Evolutionary conservation across 2,888 invertebrate species (phyloP).

Genomic region (Matsumyia berberina): DNA sequence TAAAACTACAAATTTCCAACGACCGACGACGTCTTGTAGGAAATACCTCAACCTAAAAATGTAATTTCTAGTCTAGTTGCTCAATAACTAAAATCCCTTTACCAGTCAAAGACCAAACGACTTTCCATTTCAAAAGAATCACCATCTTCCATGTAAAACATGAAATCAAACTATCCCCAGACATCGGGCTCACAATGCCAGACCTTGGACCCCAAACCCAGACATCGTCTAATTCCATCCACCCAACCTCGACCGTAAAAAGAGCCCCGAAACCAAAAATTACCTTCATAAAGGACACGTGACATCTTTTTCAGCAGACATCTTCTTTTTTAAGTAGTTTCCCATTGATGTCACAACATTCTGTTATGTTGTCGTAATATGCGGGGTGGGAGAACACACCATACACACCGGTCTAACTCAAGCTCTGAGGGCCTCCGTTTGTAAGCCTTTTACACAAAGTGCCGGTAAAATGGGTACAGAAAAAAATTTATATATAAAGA

Average conservation of each 20-base stretch:
- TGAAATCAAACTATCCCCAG: slow-evolving; percentile 35
- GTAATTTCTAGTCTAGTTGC: neutral
- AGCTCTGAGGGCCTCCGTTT: neutral
- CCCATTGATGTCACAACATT: slow-evolving; percentile 53
- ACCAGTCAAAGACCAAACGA: slow-evolving; percentile 15
- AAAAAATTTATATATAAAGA: neutral
- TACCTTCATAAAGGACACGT: slow-evolving; percentile 63
- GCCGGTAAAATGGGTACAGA: slow-evolving; percentile 36
- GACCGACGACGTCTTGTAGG: neutral
- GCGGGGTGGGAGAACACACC: neutral
- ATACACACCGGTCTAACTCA: slow-evolving; percentile 18
- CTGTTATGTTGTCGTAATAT: slow-evolving; percentile 29
- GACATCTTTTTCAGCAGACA: slow-evolving; percentile 62
- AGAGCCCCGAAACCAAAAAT: slow-evolving; percentile 42
- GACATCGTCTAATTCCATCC: slow-evolving; percentile 7
- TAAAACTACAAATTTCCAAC: neutral
- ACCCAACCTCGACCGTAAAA: slow-evolving; percentile 23
- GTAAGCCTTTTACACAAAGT: slow-evolving; percentile 60
- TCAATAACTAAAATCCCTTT: slow-evolving; percentile 21
- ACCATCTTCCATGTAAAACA: slow-evolving; percentile 31
- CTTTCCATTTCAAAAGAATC: slow-evolving; percentile 42
- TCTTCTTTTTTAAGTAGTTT: slow-evolving; percentile 46
- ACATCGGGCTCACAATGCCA: too few species aligned
- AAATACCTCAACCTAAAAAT: neutral
- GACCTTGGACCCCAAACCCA: neutral